Base-by-base conservation (phyloP, 1,140 invertebrate species). In the Trichonephila clavipes region DNA sequence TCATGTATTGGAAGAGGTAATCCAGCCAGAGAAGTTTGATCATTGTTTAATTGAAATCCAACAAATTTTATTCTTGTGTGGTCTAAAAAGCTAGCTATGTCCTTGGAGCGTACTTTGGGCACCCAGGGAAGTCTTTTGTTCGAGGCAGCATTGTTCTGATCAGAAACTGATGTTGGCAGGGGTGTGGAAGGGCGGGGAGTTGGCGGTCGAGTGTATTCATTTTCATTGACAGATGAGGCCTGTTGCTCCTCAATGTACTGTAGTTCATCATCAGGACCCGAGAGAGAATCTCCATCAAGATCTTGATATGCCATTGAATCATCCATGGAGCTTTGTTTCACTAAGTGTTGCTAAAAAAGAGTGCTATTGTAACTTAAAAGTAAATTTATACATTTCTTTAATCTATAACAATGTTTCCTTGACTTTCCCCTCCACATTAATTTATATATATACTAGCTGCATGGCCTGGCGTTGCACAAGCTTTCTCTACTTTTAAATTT, bases 1-100 rank as follows among this genome's bases (percentile, higher is more conserved):
- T 99, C 99, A 95, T 99, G 98, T 95, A 99, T 99, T 1, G 99
- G 99, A 94, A 98, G 97, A 19, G 99, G 99, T 90, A 99, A 96
- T 12, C 99, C 99, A 94, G 98, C 98, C 88, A 99, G 96, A 94
- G 98, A 99, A 83, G 98, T 97, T 94, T 97, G 96, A 96, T 95
- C 96, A 94, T 96, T 97, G 94, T 97, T 97, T 87, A 99, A 96
- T 87, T 97, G 98, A 95, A 98, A 99, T 0, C 99, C 98, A 92
- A 99, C 98, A 97, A 99, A 99, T 96, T 99, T 99, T 82, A 98
- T 96, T 95, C 99, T 96, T 10, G 98, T 98, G 95, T 97, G 97
- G 95, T 99, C 98, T 94, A 99, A 96, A 96, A 99, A 99, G 94
- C 97, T 96, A 95, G 99, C 98, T 82, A 99, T 97, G 95, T 99